Conservation (phyloP, 2,113 vertebrate genomes). For the Potamarius usumacintae region DNA sequence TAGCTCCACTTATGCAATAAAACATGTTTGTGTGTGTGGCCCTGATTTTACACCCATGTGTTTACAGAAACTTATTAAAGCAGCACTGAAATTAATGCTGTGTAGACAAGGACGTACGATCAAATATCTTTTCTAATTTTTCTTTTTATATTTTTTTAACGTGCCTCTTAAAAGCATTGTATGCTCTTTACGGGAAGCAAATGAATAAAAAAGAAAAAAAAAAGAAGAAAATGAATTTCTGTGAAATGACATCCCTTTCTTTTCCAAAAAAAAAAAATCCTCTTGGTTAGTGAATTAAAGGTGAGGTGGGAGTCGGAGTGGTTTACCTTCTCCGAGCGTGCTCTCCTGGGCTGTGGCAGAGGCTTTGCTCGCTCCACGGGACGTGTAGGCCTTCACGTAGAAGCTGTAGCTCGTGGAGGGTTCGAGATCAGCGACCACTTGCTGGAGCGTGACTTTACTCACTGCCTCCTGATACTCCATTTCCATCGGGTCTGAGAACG, state of each 20-base stretch:
- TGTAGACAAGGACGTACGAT: not conserved
- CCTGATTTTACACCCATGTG: not conserved
- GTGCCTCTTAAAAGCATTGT: not conserved
- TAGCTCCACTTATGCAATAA: constrained; percentile 7
- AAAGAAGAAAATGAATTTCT: not conserved
- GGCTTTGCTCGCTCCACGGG: constrained; percentile 90
- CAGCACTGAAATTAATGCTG: not conserved
- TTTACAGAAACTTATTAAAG: constrained; percentile 14
- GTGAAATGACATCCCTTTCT: not conserved
- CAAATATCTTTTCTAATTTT: not conserved
- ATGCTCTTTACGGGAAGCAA: not conserved
- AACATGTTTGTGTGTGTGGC: constrained; percentile 20
- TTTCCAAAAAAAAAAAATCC: not conserved
- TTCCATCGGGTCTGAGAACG: constrained; percentile 81
- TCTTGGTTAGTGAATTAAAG: not conserved
- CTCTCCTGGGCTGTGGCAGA: constrained; percentile 80
- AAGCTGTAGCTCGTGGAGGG: constrained; percentile 94
- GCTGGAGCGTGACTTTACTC: constrained; percentile 91
- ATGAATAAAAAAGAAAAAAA: not conserved
- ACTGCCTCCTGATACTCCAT: constrained; percentile 98
- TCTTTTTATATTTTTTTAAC: not conserved
- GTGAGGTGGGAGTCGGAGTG: not conserved
- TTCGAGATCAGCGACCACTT: constrained; percentile 89
- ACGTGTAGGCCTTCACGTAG: constrained; percentile 96
- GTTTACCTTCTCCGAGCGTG: constrained; percentile 93